These are phyloP conservation scores for Polyploca ridens DNA, from an alignment of 2,888 invertebrate genomes.

Conservation along the genomic window DNA sequence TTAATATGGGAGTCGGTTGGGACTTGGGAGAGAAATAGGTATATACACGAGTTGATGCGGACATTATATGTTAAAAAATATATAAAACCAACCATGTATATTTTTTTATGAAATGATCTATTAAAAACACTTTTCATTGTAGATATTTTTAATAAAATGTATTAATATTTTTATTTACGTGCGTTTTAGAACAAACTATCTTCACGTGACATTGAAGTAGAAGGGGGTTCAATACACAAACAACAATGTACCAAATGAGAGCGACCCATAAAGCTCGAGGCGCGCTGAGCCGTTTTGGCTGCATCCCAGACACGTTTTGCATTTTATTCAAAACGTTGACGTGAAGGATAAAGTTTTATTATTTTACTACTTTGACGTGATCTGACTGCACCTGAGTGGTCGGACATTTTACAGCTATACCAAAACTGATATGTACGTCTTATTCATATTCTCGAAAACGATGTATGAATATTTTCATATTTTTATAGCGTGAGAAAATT, in stretches of 20 bases:
- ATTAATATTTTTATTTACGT: background rate
- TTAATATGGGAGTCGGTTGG: background rate
- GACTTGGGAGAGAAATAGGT: too few relatives aligned
- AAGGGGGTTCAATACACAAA: background rate
- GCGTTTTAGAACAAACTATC: background rate
- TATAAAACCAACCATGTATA: too few relatives aligned
- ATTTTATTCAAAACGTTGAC: conserved; percentile 84
- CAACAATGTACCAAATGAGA: conserved; percentile 26
- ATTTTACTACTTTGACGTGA: conserved; percentile 82
- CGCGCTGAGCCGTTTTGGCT: conserved; percentile 67
- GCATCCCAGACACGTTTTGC: conserved; percentile 82
- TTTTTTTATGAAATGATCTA: too few relatives aligned
- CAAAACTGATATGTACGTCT: conserved; percentile 12
- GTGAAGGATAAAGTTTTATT: conserved; percentile 82
- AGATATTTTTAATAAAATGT: too few relatives aligned
- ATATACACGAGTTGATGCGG: too few relatives aligned
- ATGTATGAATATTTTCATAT: conserved; percentile 31
- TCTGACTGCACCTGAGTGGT: conserved; percentile 66
- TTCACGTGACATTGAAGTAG: background rate
- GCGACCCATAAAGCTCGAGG: conserved; percentile 36
- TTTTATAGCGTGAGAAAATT: conserved; percentile 35
- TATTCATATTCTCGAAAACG: conserved; percentile 28
- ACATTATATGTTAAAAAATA: too few relatives aligned
- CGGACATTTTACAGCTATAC: conserved; percentile 12
- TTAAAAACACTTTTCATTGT: background rate